Percentiles rank a stretch among this genome's conserved stretches.
Conservation (phyloP, 1,140 invertebrate genomes). For the Lerema accius region DNA sequence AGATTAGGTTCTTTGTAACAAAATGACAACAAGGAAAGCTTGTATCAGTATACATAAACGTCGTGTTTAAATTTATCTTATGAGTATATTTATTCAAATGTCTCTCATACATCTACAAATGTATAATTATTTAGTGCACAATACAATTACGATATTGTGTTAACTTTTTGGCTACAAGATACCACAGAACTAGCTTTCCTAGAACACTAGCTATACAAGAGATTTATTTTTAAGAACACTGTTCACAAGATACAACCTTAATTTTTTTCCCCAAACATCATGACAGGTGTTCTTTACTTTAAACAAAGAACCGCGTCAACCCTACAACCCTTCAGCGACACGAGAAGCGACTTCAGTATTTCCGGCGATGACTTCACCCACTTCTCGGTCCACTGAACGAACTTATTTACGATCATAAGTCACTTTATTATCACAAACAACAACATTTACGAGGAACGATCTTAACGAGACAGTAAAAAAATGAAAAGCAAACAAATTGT, state of each 20-base stretch:
- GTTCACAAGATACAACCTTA: neutral
- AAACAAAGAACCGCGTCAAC: conserved; percentile 11
- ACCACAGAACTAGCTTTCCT: neutral
- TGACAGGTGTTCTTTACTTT: neutral
- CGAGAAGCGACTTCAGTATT: conserved; percentile 47
- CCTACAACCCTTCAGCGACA: conserved; percentile 40
- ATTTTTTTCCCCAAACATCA: conserved; percentile 1
- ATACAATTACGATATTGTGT: too few relatives aligned
- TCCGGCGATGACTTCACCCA: conserved; percentile 67
- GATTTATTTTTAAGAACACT: neutral
- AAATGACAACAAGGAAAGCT: too few relatives aligned
- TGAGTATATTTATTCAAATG: too few relatives aligned
- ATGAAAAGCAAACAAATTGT: conserved; percentile 16
- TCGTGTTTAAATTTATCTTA: too few relatives aligned
- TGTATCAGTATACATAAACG: too few relatives aligned
- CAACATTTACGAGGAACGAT: conserved; percentile 31
- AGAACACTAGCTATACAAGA: neutral
- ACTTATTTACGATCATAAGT: conserved; percentile 32
- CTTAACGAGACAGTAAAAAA: conserved; percentile 29
- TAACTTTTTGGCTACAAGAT: too few relatives aligned
- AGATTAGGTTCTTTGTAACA: too few relatives aligned
- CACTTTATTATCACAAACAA: conserved; percentile 29
- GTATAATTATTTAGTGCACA: too few relatives aligned
- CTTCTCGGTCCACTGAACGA: conserved; percentile 16
- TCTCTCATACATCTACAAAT: too few relatives aligned